These are phyloP conservation scores for Bufo gargarizans DNA, from an alignment of 2,113 vertebrate species.

Conservation along the genomic window DNA sequence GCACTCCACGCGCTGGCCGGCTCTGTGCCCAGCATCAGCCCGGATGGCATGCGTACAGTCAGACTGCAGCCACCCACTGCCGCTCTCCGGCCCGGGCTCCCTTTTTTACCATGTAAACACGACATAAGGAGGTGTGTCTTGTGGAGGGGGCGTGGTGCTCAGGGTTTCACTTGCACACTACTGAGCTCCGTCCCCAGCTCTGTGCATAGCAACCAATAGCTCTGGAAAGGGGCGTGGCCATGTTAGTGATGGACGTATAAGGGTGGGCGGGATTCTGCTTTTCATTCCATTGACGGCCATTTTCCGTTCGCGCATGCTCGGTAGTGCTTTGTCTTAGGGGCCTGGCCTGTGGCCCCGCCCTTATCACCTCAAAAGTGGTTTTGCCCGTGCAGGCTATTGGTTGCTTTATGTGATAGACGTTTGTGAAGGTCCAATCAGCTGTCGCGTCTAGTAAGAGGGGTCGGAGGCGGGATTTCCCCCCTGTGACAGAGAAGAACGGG, in stretches of 20 bases:
- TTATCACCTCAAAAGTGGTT: neutral
- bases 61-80: neutral
- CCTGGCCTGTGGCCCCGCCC: neutral
- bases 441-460: conserved; percentile 40
- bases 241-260: neutral
- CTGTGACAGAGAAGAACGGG: conserved; percentile 50
- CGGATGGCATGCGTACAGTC: no score
- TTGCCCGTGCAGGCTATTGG: neutral
- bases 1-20: no score
- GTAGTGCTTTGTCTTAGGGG: neutral
- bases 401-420: neutral
- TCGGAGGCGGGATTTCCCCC: conserved; percentile 55
- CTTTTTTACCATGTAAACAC: conserved; percentile 51
- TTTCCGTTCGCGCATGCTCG: conserved; percentile 52
- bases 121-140: neutral
- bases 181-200: neutral
- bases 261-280: conserved; percentile 45
- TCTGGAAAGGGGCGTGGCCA: neutral
- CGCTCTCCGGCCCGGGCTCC: conserved; percentile 4
- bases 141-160: neutral
- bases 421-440: neutral
- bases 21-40: no score
- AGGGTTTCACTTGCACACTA: neutral
- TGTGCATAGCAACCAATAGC: conserved; percentile 26
- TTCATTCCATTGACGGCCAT: conserved; percentile 56